Conservation (phyloP, 2,113 vertebrate genomes). For the Xiphophorus hellerii region DNA sequence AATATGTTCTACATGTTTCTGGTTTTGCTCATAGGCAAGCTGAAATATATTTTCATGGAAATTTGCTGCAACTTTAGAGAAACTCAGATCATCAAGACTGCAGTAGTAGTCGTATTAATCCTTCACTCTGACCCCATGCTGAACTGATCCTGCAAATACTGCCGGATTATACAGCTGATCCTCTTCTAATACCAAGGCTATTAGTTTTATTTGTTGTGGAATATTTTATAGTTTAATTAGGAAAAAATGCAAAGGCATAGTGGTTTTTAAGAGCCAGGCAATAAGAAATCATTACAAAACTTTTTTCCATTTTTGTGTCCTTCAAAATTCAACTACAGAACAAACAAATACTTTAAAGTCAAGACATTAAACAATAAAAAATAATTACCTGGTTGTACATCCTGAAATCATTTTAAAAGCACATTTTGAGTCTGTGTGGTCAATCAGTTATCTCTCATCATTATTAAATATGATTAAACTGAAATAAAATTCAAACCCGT, state of each 20-base stretch:
- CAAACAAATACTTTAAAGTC: neutral
- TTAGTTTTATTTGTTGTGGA: constrained; percentile 4
- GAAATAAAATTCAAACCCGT: neutral
- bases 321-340: neutral
- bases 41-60: constrained; percentile 24
- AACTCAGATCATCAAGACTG: constrained; percentile 33
- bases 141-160: constrained; percentile 28
- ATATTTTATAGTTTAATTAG: neutral
- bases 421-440: neutral
- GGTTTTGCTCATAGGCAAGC: constrained; percentile 13
- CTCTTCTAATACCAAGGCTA: neutral
- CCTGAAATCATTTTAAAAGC: neutral
- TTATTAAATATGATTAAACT: neutral
- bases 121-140: constrained; percentile 31
- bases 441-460: neutral
- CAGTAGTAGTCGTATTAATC: constrained; percentile 44
- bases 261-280: neutral
- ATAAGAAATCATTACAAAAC: neutral
- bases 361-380: neutral
- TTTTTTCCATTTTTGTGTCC: neutral
- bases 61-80: constrained; percentile 7
- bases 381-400: neutral
- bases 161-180: constrained; percentile 9
- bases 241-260: neutral
- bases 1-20: constrained; percentile 18